These are phyloP conservation scores for Spodoptera exigua DNA, from an alignment of 2,888 invertebrate species.

Conservation along the genomic window DNA sequence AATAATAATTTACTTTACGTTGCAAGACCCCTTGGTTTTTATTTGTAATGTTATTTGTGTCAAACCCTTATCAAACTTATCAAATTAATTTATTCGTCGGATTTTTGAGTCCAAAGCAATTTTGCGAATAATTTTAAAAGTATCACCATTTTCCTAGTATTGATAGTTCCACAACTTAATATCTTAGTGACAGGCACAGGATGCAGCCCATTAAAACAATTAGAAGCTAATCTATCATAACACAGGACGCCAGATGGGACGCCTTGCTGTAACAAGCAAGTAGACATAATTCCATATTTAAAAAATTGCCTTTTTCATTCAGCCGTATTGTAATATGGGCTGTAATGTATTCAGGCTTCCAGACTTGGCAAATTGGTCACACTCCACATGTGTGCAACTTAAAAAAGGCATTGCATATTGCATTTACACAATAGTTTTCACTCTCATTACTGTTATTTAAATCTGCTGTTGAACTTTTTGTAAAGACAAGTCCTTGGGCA, in stretches of 20 bases:
- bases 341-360: constrained; percentile 34
- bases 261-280: constrained; percentile 42
- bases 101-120: too few relatives aligned
- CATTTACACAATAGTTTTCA: constrained; percentile 49
- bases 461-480: constrained; percentile 35
- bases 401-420: constrained; percentile 36
- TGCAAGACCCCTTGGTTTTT: constrained; percentile 7
- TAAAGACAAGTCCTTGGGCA: constrained; percentile 47
- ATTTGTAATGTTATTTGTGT: background rate
- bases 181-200: constrained; percentile 73
- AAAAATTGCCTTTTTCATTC: constrained; percentile 9
- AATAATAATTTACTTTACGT: constrained; percentile 24
- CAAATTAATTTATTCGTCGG: too few relatives aligned
- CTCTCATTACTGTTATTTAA: constrained; percentile 47
- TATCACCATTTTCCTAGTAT: constrained; percentile 12
- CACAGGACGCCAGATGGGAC: constrained; percentile 49
- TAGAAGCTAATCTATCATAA: constrained; percentile 76
- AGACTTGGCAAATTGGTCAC: constrained; percentile 47
- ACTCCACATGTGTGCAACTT: constrained; percentile 25
- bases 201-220: constrained; percentile 82
- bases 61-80: too few relatives aligned
- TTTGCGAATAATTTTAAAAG: too few relatives aligned
- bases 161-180: constrained; percentile 22
- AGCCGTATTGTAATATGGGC: constrained; percentile 24
- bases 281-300: background rate